Evolutionary conservation across 2,797 vertebrate species (phyloP).

Genomic region (Lepus oiostolus): DNA sequence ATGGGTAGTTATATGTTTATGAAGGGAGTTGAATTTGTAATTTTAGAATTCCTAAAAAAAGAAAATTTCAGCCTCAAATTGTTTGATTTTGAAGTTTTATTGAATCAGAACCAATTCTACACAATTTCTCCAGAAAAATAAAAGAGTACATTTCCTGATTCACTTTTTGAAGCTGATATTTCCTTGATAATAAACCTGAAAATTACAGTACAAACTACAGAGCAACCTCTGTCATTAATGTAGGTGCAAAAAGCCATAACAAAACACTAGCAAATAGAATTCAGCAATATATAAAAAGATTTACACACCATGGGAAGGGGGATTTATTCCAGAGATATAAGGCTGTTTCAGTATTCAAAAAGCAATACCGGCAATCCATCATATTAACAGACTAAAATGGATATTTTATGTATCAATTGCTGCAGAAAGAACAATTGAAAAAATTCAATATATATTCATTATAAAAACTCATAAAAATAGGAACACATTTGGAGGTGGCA

Average conservation of each 20-base stretch:
- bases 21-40: not conserved
- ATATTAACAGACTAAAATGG: conserved; percentile 9
- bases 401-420: not conserved
- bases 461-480: not conserved
- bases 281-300: not conserved
- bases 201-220: not conserved
- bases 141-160: not conserved
- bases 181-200: not conserved
- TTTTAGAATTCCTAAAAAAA: not conserved
- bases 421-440: not conserved
- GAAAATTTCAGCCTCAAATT: not conserved
- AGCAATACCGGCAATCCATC: not conserved
- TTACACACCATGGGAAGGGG: not conserved
- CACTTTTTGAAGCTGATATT: not conserved
- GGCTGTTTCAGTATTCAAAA: not conserved
- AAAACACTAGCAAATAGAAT: conserved; percentile 17
- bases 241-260: not conserved
- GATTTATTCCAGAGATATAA: not conserved
- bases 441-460: not conserved
- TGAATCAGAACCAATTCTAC: not conserved
- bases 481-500: too few relatives aligned
- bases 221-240: not conserved
- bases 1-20: not conserved
- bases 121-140: not conserved
- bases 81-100: not conserved